Conservation (phyloP, 1,140 invertebrate species). For the Chlorops oryzae region DNA sequence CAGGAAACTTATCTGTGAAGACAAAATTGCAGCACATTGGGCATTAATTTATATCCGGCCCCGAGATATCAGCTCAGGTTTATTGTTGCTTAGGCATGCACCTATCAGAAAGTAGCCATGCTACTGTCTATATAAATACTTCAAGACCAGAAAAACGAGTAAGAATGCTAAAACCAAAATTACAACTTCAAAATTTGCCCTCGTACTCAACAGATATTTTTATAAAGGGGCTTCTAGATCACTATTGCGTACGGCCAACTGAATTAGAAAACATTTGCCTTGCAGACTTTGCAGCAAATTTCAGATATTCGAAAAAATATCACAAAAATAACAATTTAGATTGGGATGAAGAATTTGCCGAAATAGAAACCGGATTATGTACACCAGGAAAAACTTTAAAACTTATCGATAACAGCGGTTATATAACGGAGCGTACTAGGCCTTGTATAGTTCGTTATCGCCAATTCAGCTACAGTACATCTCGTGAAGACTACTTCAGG, state of each 20-base stretch:
- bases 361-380: too few relatives aligned
- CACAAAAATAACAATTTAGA: too few relatives aligned
- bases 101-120: constrained; percentile 7
- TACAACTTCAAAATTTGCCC: neutral
- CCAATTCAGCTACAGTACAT: too few relatives aligned
- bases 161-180: constrained; percentile 3
- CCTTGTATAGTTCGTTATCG: too few relatives aligned
- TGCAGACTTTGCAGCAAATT: constrained; percentile 5
- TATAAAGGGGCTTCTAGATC: neutral
- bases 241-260: constrained; percentile 8
- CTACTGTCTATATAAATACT: constrained; percentile 6
- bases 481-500: too few relatives aligned
- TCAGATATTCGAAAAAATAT: constrained; percentile 1
- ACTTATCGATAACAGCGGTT: too few relatives aligned
- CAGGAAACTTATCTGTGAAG: constrained; percentile 4
- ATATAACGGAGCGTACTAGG: too few relatives aligned
- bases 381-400: too few relatives aligned
- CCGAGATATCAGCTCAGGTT: constrained; percentile 10
- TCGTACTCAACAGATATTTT: constrained; percentile 6
- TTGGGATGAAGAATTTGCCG: too few relatives aligned
- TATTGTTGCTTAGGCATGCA: constrained; percentile 7
- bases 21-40: constrained; percentile 12
- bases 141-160: constrained; percentile 4
- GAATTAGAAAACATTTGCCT: constrained; percentile 1
- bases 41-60: constrained; percentile 7